phyloP scores from a whole-genome alignment of 2,888 invertebrate genomes.

The Perithous albicinctus region DNA sequence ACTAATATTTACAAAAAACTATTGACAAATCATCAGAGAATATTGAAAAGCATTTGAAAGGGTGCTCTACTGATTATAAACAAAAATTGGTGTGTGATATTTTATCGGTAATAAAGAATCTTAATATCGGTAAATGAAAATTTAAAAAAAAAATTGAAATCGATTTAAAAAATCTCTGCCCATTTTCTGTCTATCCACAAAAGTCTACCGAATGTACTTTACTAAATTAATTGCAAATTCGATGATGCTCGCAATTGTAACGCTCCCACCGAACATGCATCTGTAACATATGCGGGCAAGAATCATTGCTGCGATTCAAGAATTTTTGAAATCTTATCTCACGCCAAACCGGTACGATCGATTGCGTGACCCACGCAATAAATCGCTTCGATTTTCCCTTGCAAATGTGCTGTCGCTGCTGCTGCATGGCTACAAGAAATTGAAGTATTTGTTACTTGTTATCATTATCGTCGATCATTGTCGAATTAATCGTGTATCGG shows the following conservation, averaged over 20 bases:
- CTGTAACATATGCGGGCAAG: not conserved
- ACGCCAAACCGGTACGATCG: not conserved
- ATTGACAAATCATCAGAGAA: too few species aligned
- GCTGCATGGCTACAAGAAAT: not conserved
- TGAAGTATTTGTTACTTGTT: not conserved
- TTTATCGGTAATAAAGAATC: too few species aligned
- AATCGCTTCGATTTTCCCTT: not conserved
- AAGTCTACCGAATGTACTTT: too few species aligned
- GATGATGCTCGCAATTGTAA: not conserved
- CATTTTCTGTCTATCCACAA: too few species aligned
- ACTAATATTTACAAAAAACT: too few species aligned
- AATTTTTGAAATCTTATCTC: conserved; percentile 7
- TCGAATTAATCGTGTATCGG: not conserved
- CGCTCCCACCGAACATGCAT: not conserved
- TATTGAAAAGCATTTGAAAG: too few species aligned
- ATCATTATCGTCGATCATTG: not conserved
- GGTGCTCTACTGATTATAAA: too few species aligned
- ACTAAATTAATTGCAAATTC: not conserved
- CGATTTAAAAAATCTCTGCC: too few species aligned
- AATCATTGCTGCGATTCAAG: not conserved
- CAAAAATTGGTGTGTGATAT: too few species aligned
- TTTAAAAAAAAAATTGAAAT: too few species aligned
- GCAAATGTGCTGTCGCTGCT: too few species aligned
- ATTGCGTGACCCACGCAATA: not conserved
- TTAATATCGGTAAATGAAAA: too few species aligned